Conservation (phyloP, 1,140 invertebrate genomes). For the Apis laboriosa region DNA sequence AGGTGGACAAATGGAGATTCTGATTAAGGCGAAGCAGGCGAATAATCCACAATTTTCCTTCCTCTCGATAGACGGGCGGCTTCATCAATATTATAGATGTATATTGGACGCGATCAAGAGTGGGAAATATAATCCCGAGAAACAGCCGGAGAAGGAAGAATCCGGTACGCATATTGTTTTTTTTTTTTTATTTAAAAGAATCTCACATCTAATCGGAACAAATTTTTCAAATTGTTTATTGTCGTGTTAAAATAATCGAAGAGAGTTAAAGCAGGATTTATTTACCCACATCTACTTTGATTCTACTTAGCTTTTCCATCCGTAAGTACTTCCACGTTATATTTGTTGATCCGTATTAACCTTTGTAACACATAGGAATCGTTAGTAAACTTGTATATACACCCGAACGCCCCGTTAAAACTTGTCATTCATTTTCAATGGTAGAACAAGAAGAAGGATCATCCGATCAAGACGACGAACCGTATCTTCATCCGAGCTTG, state of each 20-base stretch:
- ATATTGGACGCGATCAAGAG: conserved; percentile 90
- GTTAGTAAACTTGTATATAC: conserved; percentile 34
- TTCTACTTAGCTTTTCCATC: conserved; percentile 77
- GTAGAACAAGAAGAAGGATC: conserved; percentile 82
- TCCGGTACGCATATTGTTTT: conserved; percentile 79
- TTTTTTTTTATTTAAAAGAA: conserved; percentile 24
- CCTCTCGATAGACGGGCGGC: conserved; percentile 90
- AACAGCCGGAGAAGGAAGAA: conserved; percentile 80
- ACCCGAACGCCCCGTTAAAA: conserved; percentile 31
- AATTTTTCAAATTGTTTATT: conserved; percentile 59
- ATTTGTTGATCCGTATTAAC: conserved; percentile 59
- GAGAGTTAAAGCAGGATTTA: conserved; percentile 72
- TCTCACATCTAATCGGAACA: conserved; percentile 58
- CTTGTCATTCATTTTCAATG: conserved; percentile 65
- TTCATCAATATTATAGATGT: conserved; percentile 96
- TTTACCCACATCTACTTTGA: conserved; percentile 76
- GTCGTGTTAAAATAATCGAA: conserved; percentile 69
- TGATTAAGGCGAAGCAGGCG: conserved; percentile 98
- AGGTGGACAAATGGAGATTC: conserved; percentile 98
- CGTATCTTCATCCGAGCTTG: conserved; percentile 92
- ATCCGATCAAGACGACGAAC: conserved; percentile 83
- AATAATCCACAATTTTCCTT: conserved; percentile 97
- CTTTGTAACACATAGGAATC: conserved; percentile 38
- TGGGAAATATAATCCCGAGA: conserved; percentile 88
- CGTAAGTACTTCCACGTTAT: conserved; percentile 76